These are phyloP conservation scores for Erythrocercus mccallii DNA, from an alignment of 2,113 vertebrate genomes.

Conservation along the genomic window DNA sequence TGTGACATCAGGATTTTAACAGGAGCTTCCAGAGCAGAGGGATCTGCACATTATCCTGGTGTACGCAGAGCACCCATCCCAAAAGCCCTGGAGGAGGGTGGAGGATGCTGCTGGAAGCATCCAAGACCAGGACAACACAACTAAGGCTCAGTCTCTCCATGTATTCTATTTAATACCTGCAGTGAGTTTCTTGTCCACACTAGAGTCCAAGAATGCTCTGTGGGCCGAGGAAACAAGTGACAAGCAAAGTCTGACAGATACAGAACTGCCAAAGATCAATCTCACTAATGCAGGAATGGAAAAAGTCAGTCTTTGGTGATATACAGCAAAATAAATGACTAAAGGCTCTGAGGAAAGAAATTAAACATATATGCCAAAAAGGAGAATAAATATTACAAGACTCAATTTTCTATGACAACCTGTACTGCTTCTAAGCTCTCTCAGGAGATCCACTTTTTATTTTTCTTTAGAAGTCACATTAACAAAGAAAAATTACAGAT, in stretches of 20 bases:
- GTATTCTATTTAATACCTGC: background rate
- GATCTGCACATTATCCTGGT: no score
- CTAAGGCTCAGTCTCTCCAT: background rate
- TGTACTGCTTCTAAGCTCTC: background rate
- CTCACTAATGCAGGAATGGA: background rate
- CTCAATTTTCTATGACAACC: slow-evolving; percentile 9
- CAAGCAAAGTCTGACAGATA: background rate
- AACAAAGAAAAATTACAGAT: background rate
- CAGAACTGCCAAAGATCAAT: background rate
- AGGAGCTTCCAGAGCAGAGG: background rate
- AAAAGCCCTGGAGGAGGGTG: background rate
- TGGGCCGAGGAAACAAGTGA: background rate
- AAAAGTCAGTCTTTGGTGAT: background rate
- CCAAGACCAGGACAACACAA: background rate
- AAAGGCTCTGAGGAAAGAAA: background rate
- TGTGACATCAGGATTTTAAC: background rate
- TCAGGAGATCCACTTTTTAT: background rate
- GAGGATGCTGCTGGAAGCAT: background rate
- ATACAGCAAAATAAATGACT: background rate
- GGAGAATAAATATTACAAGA: slow-evolving; percentile 14
- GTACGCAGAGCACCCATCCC: background rate
- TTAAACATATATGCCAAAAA: background rate
- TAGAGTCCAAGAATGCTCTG: background rate
- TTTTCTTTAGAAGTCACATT: slow-evolving; percentile 29
- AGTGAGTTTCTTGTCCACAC: background rate